These are phyloP conservation scores for Linnaemya vulpina DNA, from an alignment of 2,888 invertebrate genomes.

Conservation along the genomic window DNA sequence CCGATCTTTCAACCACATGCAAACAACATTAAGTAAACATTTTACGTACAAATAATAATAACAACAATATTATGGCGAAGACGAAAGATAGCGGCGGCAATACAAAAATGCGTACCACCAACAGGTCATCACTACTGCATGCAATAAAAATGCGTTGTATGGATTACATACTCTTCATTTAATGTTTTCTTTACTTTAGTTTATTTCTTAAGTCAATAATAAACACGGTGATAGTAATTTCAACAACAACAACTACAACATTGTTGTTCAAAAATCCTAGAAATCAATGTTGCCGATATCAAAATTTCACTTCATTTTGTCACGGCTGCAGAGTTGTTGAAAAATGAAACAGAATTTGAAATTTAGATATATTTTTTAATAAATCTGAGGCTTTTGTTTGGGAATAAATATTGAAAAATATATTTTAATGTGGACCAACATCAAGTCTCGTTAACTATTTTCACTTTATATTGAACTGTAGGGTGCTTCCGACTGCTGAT, in stretches of 20 bases:
- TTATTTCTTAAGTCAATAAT: constrained; percentile 37
- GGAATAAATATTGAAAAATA: too few species aligned
- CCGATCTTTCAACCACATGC: constrained; percentile 7
- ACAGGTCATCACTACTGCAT: constrained; percentile 67
- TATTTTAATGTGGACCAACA: too few species aligned
- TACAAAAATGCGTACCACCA: constrained; percentile 62
- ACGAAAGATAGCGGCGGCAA: constrained; percentile 62
- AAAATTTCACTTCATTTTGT: too few species aligned
- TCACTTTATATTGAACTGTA: too few species aligned
- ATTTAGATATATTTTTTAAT: too few species aligned
- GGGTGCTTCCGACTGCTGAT: too few species aligned
- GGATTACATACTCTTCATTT: constrained; percentile 21
- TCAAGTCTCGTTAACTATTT: too few species aligned
- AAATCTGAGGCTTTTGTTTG: too few species aligned
- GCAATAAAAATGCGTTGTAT: constrained; percentile 30
- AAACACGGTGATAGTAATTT: constrained; percentile 44
- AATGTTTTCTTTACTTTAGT: background rate
- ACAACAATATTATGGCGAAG: constrained; percentile 35
- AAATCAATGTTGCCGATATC: too few species aligned
- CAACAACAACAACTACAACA: constrained; percentile 11
- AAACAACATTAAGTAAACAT: constrained; percentile 31
- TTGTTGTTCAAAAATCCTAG: constrained; percentile 10
- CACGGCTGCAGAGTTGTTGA: too few species aligned
- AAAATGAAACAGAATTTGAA: too few species aligned
- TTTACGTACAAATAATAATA: constrained; percentile 25